phyloP scores from a whole-genome alignment of 1,140 invertebrate species.

The Zaprionus ornatus region DNA sequence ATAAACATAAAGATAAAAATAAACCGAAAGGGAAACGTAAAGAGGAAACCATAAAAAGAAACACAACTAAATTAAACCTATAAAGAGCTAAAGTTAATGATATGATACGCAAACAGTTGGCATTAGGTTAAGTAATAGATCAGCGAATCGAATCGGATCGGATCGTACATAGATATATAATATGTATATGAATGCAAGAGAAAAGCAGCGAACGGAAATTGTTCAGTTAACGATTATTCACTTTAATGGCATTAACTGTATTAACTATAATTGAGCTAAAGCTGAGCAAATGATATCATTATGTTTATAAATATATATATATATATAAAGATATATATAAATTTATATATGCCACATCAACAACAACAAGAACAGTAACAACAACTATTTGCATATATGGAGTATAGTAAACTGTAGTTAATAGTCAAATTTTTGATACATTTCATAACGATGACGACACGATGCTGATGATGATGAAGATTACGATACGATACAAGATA shows the following conservation, averaged over 20 bases:
- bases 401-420: conserved; percentile 72
- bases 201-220: conserved; percentile 2
- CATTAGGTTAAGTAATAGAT: conserved; percentile 53
- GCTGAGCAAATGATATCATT: conserved; percentile 76
- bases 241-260: conserved; percentile 31
- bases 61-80: conserved; percentile 29
- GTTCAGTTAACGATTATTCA: conserved; percentile 43
- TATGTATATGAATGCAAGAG: conserved; percentile 38
- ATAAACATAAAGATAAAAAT: conserved; percentile 32
- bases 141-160: conserved; percentile 16
- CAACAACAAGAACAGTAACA: conserved; percentile 34
- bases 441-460: conserved; percentile 53
- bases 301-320: conserved; percentile 69
- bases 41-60: neutral
- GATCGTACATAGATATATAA: conserved; percentile 53
- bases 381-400: conserved; percentile 43
- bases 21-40: conserved; percentile 11
- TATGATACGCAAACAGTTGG: conserved; percentile 40
- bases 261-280: conserved; percentile 52
- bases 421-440: conserved; percentile 81
- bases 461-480: conserved; percentile 29
- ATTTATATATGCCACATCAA: conserved; percentile 20
- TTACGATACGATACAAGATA: conserved; percentile 29
- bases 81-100: conserved; percentile 62
- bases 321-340: conserved; percentile 19